A percentile compares a stretch with the other conserved stretches of the same genome.
Conservation (phyloP, 2,113 vertebrate species). For the Phyllostomus hastatus region DNA sequence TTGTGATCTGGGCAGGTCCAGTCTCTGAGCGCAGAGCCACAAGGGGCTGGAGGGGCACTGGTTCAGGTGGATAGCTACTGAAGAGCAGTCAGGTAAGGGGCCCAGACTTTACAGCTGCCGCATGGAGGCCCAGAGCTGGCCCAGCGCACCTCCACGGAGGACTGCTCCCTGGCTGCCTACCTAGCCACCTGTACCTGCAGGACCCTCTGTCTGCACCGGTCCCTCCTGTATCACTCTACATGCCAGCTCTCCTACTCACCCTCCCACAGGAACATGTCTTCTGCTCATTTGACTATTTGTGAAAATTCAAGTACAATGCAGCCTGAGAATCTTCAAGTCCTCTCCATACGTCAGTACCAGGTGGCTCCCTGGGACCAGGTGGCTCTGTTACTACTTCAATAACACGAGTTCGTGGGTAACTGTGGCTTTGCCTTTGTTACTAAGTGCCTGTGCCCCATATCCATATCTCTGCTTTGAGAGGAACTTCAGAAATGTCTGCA, state of each 20-base stretch:
- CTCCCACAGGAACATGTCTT: background rate
- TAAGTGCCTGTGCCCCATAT: background rate
- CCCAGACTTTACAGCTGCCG: background rate
- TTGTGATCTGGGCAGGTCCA: background rate
- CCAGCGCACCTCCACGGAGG: background rate
- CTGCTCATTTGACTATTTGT: background rate
- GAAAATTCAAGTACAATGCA: background rate
- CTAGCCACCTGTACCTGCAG: background rate
- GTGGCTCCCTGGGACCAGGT: background rate
- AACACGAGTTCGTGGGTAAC: background rate
- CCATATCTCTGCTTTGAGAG: background rate
- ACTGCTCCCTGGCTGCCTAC: background rate
- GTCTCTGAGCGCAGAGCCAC: background rate
- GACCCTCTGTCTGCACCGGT: background rate
- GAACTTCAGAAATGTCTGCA: background rate
- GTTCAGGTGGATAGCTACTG: background rate
- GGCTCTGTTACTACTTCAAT: background rate
- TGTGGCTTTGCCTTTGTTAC: background rate
- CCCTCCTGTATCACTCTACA: background rate
- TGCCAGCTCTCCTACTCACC: background rate
- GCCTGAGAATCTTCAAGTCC: background rate
- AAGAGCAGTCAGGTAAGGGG: background rate
- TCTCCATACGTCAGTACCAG: background rate
- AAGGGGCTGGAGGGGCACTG: background rate
- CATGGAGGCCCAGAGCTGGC: background rate